Conservation (phyloP, 1,140 invertebrate species). For the Chionoecetes opilio region DNA sequence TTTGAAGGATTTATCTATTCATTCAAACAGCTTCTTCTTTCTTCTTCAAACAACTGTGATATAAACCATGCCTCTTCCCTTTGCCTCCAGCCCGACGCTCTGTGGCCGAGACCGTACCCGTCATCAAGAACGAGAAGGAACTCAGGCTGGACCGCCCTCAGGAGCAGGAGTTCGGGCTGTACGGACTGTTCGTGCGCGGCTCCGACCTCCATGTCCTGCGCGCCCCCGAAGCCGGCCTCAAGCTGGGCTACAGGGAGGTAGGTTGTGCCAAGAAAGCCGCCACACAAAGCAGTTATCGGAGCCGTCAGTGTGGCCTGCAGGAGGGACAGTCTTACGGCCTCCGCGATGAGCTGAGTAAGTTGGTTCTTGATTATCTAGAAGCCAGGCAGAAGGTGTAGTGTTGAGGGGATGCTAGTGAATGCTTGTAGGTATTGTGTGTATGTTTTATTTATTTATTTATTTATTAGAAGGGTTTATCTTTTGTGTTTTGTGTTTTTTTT, state of each 20-base stretch:
- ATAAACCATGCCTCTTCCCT: neutral
- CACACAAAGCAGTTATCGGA: neutral
- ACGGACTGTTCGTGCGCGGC: constrained; percentile 66
- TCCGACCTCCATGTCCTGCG: constrained; percentile 65
- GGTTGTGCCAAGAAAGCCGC: constrained; percentile 7
- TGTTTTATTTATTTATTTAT: too few species aligned
- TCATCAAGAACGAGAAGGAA: constrained; percentile 61
- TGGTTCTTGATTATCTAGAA: constrained; percentile 67
- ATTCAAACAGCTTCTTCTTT: too few species aligned
- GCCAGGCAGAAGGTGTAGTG: constrained; percentile 4
- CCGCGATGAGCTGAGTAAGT: constrained; percentile 62
- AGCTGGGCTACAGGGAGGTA: constrained; percentile 56
- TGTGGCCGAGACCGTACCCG: constrained; percentile 59
- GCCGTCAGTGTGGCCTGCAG: constrained; percentile 40
- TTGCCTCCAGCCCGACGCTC: constrained; percentile 48
- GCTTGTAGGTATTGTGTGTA: too few species aligned
- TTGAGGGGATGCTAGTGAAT: too few species aligned
- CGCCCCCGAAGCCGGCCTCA: constrained; percentile 64
- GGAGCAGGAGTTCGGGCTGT: constrained; percentile 62
- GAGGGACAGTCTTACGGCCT: constrained; percentile 64
- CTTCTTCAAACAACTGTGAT: too few species aligned
- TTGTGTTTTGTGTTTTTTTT: neutral
- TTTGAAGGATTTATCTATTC: too few species aligned
- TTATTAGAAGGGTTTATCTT: neutral
- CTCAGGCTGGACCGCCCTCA: constrained; percentile 61